Evolutionary conservation across 2,797 vertebrate genomes (phyloP).

Genomic region (Sebastes minor): DNA sequence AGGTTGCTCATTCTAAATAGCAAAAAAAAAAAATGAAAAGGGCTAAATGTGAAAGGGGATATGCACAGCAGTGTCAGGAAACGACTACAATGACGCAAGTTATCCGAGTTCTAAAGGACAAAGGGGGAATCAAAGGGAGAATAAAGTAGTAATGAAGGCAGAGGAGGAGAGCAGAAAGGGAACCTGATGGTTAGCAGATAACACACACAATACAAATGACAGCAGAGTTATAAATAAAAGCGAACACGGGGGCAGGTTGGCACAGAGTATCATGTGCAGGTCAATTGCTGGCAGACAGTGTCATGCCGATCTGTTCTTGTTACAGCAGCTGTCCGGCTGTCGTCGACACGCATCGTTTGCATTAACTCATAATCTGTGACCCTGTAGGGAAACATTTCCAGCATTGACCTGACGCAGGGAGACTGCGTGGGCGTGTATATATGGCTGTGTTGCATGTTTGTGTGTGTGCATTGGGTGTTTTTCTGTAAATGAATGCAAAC

Average conservation of each 20-base stretch:
- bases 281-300: conserved; percentile 10
- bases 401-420: neutral
- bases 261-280: conserved; percentile 13
- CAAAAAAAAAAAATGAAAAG: conserved; percentile 5
- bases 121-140: neutral
- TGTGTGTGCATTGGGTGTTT: neutral
- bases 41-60: conserved; percentile 11
- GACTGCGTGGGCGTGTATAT: neutral
- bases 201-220: conserved; percentile 3
- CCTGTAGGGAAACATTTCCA: neutral
- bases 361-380: conserved; percentile 7
- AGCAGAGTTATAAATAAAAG: conserved; percentile 40
- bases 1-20: conserved; percentile 11
- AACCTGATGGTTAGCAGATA: conserved; percentile 1
- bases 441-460: neutral
- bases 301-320: conserved; percentile 10
- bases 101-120: neutral
- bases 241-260: neutral
- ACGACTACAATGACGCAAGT: neutral
- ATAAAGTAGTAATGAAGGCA: neutral
- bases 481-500: neutral
- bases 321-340: conserved; percentile 39
- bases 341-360: conserved; percentile 4
- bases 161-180: neutral
- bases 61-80: neutral